These are phyloP conservation scores for silkworm (Bombyx mori) DNA, from an alignment of 1,140 invertebrate species.

Conservation along the genomic window DNA sequence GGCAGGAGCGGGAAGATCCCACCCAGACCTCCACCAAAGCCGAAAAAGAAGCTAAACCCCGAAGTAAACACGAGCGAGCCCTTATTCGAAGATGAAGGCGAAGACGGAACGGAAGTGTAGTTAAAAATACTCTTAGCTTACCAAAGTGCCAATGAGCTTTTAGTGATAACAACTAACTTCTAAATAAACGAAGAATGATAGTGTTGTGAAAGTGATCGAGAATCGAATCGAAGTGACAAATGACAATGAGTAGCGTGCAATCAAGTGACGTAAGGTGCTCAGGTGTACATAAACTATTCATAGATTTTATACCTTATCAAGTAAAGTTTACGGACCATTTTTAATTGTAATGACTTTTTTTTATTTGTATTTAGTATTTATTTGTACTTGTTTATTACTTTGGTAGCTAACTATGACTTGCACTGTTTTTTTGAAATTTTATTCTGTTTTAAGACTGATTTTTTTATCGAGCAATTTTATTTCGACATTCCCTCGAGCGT, in stretches of 20 bases:
- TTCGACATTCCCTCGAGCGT: conserved; percentile 6
- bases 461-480: conserved; percentile 42
- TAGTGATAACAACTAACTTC: conserved; percentile 18
- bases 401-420: conserved; percentile 38
- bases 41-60: conserved; percentile 78
- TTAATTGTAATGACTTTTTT: conserved; percentile 31
- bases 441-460: conserved; percentile 62
- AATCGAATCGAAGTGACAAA: background rate
- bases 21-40: conserved; percentile 84
- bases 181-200: conserved; percentile 1
- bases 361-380: conserved; percentile 56
- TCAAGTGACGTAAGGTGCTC: conserved; percentile 38
- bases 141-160: conserved; percentile 64
- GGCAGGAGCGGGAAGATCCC: conserved; percentile 78
- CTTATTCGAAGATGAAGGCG: conserved; percentile 87
- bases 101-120: conserved; percentile 89
- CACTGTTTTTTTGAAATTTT: conserved; percentile 31
- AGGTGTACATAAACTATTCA: conserved; percentile 55
- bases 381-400: conserved; percentile 19
- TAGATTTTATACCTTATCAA: conserved; percentile 68
- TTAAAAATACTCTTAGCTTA: conserved; percentile 14
- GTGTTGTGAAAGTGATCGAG: conserved; percentile 2
- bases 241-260: conserved; percentile 1
- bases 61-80: conserved; percentile 73
- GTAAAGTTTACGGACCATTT: conserved; percentile 62